phyloP scores from a whole-genome alignment of 2,113 vertebrate genomes.

The Clinocottus analis region DNA sequence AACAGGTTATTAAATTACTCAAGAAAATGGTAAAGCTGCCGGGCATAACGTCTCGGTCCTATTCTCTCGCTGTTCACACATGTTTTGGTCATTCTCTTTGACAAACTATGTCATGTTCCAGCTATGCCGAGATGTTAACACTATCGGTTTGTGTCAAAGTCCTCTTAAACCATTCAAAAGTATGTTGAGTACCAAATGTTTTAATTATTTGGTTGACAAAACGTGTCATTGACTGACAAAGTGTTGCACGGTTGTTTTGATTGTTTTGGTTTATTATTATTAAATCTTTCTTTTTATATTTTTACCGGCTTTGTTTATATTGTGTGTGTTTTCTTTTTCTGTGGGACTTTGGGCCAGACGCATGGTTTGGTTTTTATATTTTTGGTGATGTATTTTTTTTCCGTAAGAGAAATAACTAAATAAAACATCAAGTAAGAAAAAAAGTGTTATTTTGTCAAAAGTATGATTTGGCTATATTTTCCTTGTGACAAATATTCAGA shows the following conservation, averaged over 20 bases:
- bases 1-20: conserved; percentile 53
- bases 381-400: too few species aligned
- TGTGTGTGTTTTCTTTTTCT: too few species aligned
- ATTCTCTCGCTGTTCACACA: conserved; percentile 25
- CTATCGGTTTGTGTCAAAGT: conserved; percentile 10
- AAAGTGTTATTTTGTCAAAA: not conserved
- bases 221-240: too few species aligned
- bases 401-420: too few species aligned
- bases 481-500: not conserved
- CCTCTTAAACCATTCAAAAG: conserved; percentile 4
- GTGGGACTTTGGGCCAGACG: too few species aligned
- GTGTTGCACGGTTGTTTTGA: too few species aligned
- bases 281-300: too few species aligned
- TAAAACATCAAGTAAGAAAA: too few species aligned
- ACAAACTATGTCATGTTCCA: conserved; percentile 29
- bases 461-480: not conserved
- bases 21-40: conserved; percentile 19
- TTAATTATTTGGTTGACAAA: too few species aligned
- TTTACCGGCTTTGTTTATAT: too few species aligned
- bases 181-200: conserved; percentile 1
- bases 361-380: too few species aligned
- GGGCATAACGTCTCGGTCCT: conserved; percentile 19
- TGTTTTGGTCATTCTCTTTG: conserved; percentile 45
- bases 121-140: conserved; percentile 25
- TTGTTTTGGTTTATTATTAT: too few species aligned